Percentiles rank a stretch among this genome's conserved stretches.
These are phyloP conservation scores for Paracanthobrama guichenoti DNA, from an alignment of 2,113 vertebrate species.

Conservation along the genomic window DNA sequence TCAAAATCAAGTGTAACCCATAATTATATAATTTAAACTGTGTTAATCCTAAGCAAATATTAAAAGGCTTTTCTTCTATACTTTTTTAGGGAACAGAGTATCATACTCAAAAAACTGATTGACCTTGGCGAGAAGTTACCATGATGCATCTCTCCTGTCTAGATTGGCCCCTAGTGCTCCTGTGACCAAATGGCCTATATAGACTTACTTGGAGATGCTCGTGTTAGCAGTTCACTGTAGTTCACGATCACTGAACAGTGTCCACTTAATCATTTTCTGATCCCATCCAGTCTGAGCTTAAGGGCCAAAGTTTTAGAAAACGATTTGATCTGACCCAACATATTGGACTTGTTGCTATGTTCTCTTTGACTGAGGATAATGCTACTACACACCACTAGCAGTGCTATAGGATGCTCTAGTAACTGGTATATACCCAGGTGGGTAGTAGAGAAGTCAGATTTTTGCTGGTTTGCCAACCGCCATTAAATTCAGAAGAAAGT, in stretches of 20 bases:
- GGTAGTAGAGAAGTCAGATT: no score
- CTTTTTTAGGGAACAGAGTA: neutral
- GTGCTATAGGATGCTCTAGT: no score
- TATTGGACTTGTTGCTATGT: neutral
- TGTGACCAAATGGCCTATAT: slow-evolving; percentile 41
- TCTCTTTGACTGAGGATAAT: no score
- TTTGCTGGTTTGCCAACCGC: no score
- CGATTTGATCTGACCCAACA: neutral
- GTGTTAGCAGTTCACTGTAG: neutral
- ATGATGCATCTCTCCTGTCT: slow-evolving; percentile 48
- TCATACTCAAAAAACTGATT: slow-evolving; percentile 1
- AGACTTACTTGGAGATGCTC: neutral
- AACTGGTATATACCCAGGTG: no score
- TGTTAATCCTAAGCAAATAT: neutral
- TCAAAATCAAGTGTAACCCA: no score
- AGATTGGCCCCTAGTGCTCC: slow-evolving; percentile 25
- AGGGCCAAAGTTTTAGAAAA: neutral
- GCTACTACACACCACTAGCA: no score
- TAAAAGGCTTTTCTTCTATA: neutral
- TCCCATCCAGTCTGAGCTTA: neutral
- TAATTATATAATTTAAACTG: neutral
- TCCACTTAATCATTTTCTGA: slow-evolving; percentile 1
- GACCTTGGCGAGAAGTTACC: slow-evolving; percentile 33
- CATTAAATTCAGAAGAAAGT: no score
- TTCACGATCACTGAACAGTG: neutral